A percentile compares a stretch with the other conserved stretches of the same genome.
Evolutionary conservation across 2,113 vertebrate species (phyloP).

Genomic region (Casuarius casuarius): DNA sequence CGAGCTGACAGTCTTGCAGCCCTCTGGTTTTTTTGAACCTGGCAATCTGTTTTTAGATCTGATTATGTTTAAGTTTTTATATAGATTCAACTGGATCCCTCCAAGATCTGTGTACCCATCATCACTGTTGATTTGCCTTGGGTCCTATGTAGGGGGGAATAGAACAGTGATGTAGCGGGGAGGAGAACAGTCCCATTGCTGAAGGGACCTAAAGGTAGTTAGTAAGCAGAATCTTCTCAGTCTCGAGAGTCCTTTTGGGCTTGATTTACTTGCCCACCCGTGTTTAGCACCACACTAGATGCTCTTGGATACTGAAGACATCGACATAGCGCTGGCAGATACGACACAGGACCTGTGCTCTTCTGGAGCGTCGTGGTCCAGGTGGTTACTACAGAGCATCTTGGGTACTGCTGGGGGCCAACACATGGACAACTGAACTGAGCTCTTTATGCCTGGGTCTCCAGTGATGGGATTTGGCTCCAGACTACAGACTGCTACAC

Average conservation of each 20-base stretch:
- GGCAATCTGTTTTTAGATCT: neutral
- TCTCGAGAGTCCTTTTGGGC: neutral
- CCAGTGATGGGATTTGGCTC: neutral
- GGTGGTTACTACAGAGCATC: neutral
- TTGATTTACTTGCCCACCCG: neutral
- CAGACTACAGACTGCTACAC: neutral
- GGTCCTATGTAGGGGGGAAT: neutral
- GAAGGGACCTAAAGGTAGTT: neutral
- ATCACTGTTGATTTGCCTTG: neutral
- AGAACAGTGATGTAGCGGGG: neutral
- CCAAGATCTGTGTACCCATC: neutral
- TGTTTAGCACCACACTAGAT: neutral
- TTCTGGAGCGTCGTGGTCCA: neutral
- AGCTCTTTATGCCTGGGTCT: fast-evolving
- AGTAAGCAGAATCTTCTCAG: neutral
- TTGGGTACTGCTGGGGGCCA: neutral
- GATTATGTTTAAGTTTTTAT: neutral
- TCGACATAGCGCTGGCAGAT: neutral
- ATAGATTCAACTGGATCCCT: neutral
- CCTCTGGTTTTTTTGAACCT: neutral
- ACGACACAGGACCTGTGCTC: neutral
- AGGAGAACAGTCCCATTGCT: no score
- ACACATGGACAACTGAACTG: fast-evolving
- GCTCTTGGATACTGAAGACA: neutral
- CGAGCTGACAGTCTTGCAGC: neutral